These are phyloP conservation scores for Plestiodon gilberti DNA, from an alignment of 2,113 vertebrate genomes.

Conservation along the genomic window DNA sequence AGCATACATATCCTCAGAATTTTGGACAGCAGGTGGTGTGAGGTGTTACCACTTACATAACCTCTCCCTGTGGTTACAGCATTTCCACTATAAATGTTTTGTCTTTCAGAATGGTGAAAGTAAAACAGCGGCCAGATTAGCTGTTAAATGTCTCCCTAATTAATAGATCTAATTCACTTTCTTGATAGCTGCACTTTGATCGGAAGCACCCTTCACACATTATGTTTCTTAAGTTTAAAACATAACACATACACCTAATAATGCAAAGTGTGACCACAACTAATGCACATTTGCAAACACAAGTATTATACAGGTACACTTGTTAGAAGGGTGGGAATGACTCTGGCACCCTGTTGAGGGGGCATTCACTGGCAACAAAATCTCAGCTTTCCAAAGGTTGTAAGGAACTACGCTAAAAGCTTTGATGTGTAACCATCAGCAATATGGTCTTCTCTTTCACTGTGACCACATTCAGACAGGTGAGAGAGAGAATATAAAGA, in stretches of 20 bases:
- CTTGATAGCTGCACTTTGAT: slow-evolving; percentile 38
- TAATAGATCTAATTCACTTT: slow-evolving; percentile 61
- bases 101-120: slow-evolving; percentile 48
- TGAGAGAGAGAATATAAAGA: background rate
- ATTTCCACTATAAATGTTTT: slow-evolving; percentile 22
- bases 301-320: too few species aligned
- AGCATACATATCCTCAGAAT: slow-evolving; percentile 34
- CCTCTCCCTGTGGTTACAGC: background rate
- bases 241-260: background rate
- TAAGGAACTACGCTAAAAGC: background rate
- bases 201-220: slow-evolving; percentile 5
- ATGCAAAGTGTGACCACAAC: background rate
- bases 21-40: slow-evolving; percentile 59
- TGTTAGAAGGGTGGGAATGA: background rate
- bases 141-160: slow-evolving; percentile 53
- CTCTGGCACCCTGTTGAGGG: background rate
- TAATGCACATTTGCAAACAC: background rate
- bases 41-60: slow-evolving; percentile 47
- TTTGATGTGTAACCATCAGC: background rate
- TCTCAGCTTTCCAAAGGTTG: slow-evolving; percentile 49
- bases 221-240: background rate
- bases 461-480: background rate
- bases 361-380: background rate
- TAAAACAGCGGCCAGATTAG: slow-evolving; percentile 47
- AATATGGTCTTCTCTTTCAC: slow-evolving; percentile 16